Percentiles rank a stretch among this genome's conserved stretches.
Conservation (phyloP, 2,888 invertebrate genomes). For the Himalopsyche anomala region DNA sequence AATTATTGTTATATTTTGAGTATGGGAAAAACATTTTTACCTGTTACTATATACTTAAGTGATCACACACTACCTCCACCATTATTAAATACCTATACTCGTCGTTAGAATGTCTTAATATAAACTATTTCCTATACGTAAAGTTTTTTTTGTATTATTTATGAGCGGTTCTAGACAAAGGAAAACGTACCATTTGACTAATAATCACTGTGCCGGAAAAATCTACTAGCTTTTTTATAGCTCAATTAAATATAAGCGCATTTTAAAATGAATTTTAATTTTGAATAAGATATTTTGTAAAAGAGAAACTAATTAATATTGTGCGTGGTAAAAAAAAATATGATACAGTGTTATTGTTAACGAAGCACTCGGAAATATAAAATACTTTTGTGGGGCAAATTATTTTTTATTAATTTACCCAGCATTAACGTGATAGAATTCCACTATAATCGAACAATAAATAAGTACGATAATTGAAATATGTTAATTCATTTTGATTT, state of each 20-base stretch:
- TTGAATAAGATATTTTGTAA: background rate
- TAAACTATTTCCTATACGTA: background rate
- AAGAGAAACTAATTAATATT: no score
- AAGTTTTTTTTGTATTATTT: slow-evolving; percentile 45
- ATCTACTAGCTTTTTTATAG: slow-evolving; percentile 40
- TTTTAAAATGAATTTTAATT: slow-evolving; percentile 29
- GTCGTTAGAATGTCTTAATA: slow-evolving; percentile 12
- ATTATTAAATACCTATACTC: background rate
- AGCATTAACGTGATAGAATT: no score
- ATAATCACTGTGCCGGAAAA: slow-evolving; percentile 40
- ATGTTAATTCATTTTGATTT: no score
- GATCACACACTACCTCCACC: background rate
- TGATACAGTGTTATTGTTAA: no score
- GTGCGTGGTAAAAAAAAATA: no score
- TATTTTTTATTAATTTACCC: no score
- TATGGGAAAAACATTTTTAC: slow-evolving; percentile 47
- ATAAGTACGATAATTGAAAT: no score
- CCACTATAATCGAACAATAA: no score
- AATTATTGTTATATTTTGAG: slow-evolving; percentile 46
- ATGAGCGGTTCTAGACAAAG: slow-evolving; percentile 44
- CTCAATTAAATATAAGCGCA: slow-evolving; percentile 39
- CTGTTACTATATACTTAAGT: slow-evolving; percentile 1
- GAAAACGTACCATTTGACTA: background rate
- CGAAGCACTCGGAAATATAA: no score
- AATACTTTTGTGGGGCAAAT: no score